These are phyloP conservation scores for Sebastes kiyomatsui DNA, from an alignment of 2,797 vertebrate genomes.

Conservation along the genomic window DNA sequence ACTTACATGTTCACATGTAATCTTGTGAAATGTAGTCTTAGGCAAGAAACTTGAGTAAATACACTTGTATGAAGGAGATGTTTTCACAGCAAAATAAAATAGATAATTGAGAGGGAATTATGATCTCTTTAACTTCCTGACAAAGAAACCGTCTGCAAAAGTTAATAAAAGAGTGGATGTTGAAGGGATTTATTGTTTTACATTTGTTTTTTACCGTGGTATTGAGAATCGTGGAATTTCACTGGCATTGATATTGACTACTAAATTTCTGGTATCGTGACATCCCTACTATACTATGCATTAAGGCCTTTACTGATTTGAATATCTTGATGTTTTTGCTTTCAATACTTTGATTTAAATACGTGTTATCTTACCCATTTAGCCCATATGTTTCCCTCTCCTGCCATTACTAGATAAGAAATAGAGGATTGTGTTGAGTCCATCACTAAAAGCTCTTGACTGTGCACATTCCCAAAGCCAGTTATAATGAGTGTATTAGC, in stretches of 20 bases:
- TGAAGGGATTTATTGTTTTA: too few relatives aligned
- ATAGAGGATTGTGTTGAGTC: slow-evolving; percentile 49
- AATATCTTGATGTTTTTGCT: not conserved
- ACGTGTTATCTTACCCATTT: not conserved
- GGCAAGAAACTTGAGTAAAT: too few relatives aligned
- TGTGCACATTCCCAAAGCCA: slow-evolving; percentile 66
- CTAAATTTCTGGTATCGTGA: not conserved
- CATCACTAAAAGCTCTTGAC: slow-evolving; percentile 65
- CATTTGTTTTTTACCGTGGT: not conserved
- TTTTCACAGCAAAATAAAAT: not conserved
- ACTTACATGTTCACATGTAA: too few relatives aligned
- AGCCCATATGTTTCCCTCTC: slow-evolving; percentile 6
- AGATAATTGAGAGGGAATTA: too few relatives aligned
- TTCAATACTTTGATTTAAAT: not conserved
- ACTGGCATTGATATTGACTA: not conserved
- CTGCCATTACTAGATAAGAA: slow-evolving; percentile 40
- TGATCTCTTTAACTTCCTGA: rapidly evolving
- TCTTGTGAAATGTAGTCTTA: too few relatives aligned
- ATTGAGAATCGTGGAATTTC: too few relatives aligned
- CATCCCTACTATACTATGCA: not conserved
- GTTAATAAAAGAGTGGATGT: too few relatives aligned
- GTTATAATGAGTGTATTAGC: slow-evolving; percentile 77
- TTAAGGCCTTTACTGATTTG: not conserved
- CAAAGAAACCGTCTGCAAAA: too few relatives aligned
- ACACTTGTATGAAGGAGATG: not conserved